A percentile compares a stretch with the other conserved stretches of the same genome.
Evolutionary conservation across 2,113 vertebrate species (phyloP).

Genomic region (Cinclus mexicanus): DNA sequence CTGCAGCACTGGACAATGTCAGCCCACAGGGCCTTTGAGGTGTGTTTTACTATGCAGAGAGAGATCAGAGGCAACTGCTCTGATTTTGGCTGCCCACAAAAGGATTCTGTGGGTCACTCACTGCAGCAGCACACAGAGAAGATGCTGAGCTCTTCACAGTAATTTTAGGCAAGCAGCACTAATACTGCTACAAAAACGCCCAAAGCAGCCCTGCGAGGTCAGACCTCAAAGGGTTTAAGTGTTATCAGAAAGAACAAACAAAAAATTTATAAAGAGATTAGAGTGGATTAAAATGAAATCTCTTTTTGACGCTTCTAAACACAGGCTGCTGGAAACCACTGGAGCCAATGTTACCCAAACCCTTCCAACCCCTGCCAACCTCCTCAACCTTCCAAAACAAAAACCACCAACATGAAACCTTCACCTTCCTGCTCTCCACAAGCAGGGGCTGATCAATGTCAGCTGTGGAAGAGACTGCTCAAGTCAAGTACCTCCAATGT

Average conservation of each 20-base stretch:
- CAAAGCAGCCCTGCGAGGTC: neutral
- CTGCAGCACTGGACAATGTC: neutral
- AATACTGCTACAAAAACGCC: neutral
- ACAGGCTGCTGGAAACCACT: neutral
- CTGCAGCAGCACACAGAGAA: neutral
- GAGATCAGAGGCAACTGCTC: neutral
- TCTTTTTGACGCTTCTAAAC: neutral
- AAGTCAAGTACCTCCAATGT: neutral
- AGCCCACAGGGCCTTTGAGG: neutral
- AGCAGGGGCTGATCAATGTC: neutral
- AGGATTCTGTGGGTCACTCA: neutral
- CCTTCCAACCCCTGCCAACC: neutral
- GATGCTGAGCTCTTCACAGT: neutral
- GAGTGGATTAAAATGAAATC: constrained; percentile 37
- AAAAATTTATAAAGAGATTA: neutral
- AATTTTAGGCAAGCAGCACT: neutral
- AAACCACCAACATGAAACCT: neutral
- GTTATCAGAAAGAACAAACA: neutral
- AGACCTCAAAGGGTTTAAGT: neutral
- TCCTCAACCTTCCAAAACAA: neutral
- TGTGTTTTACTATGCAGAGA: neutral
- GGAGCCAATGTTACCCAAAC: neutral
- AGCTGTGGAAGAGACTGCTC: neutral
- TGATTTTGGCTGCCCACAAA: neutral
- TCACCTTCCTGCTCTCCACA: neutral